Evolutionary conservation across 2,797 vertebrate species (phyloP).

Genomic region (Chiloscyllium punctatum): DNA sequence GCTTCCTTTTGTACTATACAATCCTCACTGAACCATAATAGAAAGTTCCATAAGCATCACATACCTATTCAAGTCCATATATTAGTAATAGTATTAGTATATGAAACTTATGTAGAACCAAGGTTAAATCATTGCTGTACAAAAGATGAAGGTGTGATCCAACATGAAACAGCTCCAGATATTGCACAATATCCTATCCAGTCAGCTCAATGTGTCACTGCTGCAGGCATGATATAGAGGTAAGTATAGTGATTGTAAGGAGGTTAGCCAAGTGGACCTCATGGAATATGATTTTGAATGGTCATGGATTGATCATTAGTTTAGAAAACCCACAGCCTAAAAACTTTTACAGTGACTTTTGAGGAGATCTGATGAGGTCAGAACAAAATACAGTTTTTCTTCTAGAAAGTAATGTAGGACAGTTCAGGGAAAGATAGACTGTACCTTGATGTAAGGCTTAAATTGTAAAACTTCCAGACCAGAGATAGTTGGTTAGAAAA

Average conservation of each 20-base stretch:
- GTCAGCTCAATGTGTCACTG: not conserved
- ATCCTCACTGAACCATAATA: not conserved
- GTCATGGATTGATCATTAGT: no score
- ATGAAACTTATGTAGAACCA: not conserved
- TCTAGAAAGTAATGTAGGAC: no score
- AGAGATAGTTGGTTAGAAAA: no score
- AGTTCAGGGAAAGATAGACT: no score
- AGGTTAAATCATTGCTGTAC: not conserved
- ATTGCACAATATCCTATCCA: not conserved
- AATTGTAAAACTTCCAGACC: no score
- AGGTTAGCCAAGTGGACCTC: no score
- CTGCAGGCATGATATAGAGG: not conserved
- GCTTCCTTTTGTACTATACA: not conserved
- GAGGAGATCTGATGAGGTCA: no score
- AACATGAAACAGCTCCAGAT: not conserved
- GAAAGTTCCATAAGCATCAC: not conserved
- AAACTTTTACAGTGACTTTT: no score
- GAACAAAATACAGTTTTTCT: no score
- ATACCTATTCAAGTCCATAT: not conserved
- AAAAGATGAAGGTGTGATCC: not conserved
- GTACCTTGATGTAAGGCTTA: no score
- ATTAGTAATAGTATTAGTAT: not conserved
- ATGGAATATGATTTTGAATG: no score
- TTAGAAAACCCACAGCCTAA: no score
- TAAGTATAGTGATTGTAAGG: not conserved